Evolutionary conservation across 2,113 vertebrate species (phyloP), one percentile per base, ranked within the genome.

Genomic region (Echinops telfairi): DNA sequence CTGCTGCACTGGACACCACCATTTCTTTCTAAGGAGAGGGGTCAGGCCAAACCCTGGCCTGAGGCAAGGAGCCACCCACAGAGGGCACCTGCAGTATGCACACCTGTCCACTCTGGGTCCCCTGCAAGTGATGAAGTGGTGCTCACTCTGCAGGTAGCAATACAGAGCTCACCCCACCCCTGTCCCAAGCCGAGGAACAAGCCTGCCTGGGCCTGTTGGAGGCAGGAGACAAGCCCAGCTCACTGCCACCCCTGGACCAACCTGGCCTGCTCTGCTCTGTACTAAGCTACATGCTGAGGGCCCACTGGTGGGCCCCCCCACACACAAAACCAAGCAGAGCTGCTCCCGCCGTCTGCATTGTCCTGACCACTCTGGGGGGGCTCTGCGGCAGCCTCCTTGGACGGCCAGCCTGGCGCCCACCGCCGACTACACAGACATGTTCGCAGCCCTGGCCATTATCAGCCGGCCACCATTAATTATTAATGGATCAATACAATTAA

Each of bases 401-500:
- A n/a, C 16, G 68, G 3, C 0, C 4, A 0, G 14, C 43, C 77
- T 53, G 29, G 43, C 11, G 27, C 77, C 29, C 6, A 10, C n/a
- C 36, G 77, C 29, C 4, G 6, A 19, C 15, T 1, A 4, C 47
- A 23, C 27, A 8, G 68, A n/a, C 14, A 6, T 20, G 25, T 25
- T 2, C 15, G 0, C 20, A 64, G 83, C 81, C 81, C 22, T 4
- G 1, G 71, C 6, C 4, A 40, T 75, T 77, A 87, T 57, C 78
- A 90, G 82, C 75, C 25, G 19, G 62, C 20, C 12, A 0, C 43
- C 66, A 36, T 94, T 94, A 89, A 83, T 95, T 86, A 92, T 94
- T 93, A 89, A 96, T 33, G n/a, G 11, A 85, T 64, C 88, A 16
- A 83, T 40, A 87, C 71, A 70, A 90, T 78, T 88, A 89, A 84